Evolutionary conservation across 2,797 vertebrate genomes (phyloP).

Genomic region (Galago senegalensis): DNA sequence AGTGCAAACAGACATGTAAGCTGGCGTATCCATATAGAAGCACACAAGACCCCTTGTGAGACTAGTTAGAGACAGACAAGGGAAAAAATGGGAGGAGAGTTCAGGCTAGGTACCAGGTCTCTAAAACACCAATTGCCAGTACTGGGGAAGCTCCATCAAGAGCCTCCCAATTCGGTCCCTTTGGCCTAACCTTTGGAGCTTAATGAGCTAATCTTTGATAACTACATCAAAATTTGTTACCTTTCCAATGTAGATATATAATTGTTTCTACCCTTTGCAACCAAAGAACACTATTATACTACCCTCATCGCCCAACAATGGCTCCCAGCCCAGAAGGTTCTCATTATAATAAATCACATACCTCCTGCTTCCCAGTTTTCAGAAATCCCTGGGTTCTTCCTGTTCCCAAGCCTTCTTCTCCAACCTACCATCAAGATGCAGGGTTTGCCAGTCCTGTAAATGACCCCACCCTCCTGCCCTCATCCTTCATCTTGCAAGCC

Average conservation of each 20-base stretch:
- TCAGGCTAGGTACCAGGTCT: not conserved
- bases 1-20: not conserved
- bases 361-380: not conserved
- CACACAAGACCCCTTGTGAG: not conserved
- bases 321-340: not conserved
- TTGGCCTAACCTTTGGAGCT: not conserved
- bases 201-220: not conserved
- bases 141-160: not conserved
- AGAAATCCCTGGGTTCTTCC: not conserved
- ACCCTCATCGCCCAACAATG: not conserved
- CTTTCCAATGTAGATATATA: not conserved
- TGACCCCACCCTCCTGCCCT: no score
- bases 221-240: not conserved
- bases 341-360: not conserved
- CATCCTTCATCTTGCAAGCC: rapidly evolving
- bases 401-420: no score
- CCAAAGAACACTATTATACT: not conserved
- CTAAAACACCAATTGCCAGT: not conserved
- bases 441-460: not conserved
- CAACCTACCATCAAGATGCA: not conserved
- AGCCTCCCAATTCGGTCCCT: not conserved
- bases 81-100: not conserved
- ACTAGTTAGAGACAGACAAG: no score
- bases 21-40: not conserved
- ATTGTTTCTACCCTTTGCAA: not conserved